Evolutionary conservation across 2,797 vertebrate genomes (phyloP), one percentile per base, ranked within the genome.

Genomic region (Scarus forsteni): DNA sequence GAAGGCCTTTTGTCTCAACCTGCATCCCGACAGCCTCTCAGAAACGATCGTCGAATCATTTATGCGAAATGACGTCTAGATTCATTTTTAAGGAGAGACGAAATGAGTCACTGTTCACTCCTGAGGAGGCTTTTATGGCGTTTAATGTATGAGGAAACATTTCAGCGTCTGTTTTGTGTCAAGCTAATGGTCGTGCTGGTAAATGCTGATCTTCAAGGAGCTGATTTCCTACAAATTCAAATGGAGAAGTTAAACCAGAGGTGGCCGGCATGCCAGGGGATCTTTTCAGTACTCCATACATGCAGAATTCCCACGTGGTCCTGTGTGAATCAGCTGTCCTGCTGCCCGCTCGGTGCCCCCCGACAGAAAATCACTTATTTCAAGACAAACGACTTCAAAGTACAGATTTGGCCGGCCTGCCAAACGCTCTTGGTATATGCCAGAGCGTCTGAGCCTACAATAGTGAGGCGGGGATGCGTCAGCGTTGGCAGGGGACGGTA

Each of bases 331-430:
- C 66, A 67, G 64, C 59, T 61, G 63, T 75, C 57, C 62, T 51
- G 57, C 39, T 36, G 1, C 35, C 14, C 8, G 15, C 54, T 63
- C 57, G 65, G 55, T 10, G 35, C 16, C 12, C 1, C 12, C 1
- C n/a, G 70, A 80, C 52, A 71, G 68, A 80, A 81, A 86, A 84
- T 80, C 81, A 66, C 68, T 87, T 81, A 78, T 90, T 91, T 88
- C 78, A 77, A 79, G 72, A 87, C 78, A 80, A 89, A 88, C 39
- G 6, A 80, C 60, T 86, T 81, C 81, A 85, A 83, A 83, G 81
- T 60, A 51, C 58, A 77, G 61, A 83, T 79, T 76, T 77, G 65
- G 60, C 70, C 60, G 9, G 49, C 65, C 75, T 85, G 81, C 70
- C 86, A 83, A 82, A 86, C 73, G 71, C 63, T 79, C 76, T 80